Evolutionary conservation across 2,113 vertebrate species (phyloP).

Genomic region (Phylloscopus whistleri): DNA sequence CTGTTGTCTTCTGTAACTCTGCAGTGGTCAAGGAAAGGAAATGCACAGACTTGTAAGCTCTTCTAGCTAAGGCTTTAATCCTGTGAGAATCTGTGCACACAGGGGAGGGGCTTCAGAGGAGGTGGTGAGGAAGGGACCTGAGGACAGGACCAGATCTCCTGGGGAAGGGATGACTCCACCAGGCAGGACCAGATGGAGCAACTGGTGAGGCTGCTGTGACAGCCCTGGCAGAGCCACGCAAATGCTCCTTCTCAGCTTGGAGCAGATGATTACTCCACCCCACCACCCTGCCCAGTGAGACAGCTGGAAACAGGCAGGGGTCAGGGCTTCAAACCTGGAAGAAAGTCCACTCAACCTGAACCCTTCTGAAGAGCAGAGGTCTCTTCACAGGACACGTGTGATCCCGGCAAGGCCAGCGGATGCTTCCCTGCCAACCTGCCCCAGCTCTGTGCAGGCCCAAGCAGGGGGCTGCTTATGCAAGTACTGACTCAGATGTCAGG

Average conservation of each 20-base stretch:
- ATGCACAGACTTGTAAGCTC: too few relatives aligned
- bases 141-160: background rate
- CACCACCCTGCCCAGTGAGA: background rate
- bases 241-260: background rate
- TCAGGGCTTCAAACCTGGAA: background rate
- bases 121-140: background rate
- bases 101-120: background rate
- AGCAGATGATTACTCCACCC: background rate
- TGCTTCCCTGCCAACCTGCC: background rate
- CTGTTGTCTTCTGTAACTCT: background rate
- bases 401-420: rapidly evolving
- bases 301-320: background rate
- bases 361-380: background rate
- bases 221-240: background rate
- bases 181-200: background rate
- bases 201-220: background rate
- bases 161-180: background rate
- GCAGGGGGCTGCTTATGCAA: background rate
- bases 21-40: background rate
- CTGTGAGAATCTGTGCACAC: background rate
- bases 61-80: background rate
- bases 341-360: background rate
- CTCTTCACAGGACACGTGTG: background rate
- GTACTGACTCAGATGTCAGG: background rate
- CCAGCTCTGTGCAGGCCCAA: background rate